A percentile compares a stretch with the other conserved stretches of the same genome.
Evolutionary conservation across 2,113 vertebrate genomes (phyloP).

Genomic region (Chloropsis hardwickii): DNA sequence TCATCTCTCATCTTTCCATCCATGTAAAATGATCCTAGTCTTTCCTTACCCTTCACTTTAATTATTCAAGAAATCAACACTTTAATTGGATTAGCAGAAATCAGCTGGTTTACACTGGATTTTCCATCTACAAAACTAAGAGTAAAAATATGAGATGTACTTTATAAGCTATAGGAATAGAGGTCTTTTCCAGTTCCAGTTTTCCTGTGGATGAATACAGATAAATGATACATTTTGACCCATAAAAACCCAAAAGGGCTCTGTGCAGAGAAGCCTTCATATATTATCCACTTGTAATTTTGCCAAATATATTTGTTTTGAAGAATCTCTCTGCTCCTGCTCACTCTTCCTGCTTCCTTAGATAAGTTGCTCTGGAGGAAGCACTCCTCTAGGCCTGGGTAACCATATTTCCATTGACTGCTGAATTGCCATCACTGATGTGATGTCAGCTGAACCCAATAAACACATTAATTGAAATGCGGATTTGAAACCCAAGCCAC

Average conservation of each 20-base stretch:
- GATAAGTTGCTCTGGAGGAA: not conserved
- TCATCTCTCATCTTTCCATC: not conserved
- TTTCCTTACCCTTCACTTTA: not conserved
- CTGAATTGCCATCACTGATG: not conserved
- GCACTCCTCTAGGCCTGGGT: not conserved
- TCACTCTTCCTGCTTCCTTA: not conserved
- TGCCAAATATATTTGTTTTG: not conserved
- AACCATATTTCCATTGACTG: not conserved
- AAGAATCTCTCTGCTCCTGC: not conserved
- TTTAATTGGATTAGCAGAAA: not conserved
- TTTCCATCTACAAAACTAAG: not conserved
- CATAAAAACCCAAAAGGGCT: not conserved
- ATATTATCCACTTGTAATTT: not conserved
- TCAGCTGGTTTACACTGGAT: not conserved
- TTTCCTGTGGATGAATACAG: not conserved
- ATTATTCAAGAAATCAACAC: not conserved
- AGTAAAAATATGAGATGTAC: not conserved
- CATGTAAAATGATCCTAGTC: not conserved
- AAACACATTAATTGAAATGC: not conserved
- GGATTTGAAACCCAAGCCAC: not conserved
- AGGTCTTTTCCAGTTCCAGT: not conserved
- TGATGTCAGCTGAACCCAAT: not conserved
- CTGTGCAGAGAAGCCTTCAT: not conserved
- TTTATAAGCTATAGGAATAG: not conserved
- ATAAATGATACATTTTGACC: not conserved